A percentile compares a stretch with the other conserved stretches of the same genome.
phyloP scores from a whole-genome alignment of 2,113 vertebrate species.

The Sylvilagus bachmani region DNA sequence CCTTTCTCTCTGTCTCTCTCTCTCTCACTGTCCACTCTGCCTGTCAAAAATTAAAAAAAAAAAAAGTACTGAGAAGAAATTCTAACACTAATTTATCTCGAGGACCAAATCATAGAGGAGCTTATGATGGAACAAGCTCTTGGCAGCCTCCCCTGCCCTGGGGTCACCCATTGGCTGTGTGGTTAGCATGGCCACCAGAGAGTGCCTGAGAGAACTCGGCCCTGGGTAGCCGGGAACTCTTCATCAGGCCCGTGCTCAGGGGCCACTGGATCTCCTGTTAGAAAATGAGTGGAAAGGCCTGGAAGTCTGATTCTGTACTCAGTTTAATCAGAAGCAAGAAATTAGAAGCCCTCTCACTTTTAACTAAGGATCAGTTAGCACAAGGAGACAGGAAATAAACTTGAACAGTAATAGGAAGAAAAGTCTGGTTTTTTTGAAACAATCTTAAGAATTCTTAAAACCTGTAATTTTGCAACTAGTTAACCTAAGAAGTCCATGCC shows the following conservation, averaged over 20 bases:
- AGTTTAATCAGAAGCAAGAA: background rate
- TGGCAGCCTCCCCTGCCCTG: background rate
- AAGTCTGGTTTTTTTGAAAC: slow-evolving; percentile 22
- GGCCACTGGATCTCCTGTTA: background rate
- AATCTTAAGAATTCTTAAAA: background rate
- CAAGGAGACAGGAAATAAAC: slow-evolving; percentile 11
- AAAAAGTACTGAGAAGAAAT: slow-evolving; percentile 35
- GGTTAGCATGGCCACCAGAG: background rate
- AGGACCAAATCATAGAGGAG: slow-evolving; percentile 1
- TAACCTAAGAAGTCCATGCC: background rate
- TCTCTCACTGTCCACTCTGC: no score
- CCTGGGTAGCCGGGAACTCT: background rate
- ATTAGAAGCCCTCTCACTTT: background rate
- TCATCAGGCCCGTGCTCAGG: background rate
- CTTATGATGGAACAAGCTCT: background rate
- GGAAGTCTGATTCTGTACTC: background rate
- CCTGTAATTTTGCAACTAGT: background rate
- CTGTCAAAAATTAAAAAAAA: no score
- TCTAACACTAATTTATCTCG: slow-evolving; percentile 7
- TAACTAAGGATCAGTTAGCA: background rate
- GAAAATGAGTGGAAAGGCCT: background rate
- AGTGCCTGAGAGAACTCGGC: background rate
- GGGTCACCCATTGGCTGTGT: background rate
- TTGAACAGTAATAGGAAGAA: background rate
- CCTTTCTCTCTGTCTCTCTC: no score